A percentile compares a stretch with the other conserved stretches of the same genome.
Conservation (phyloP, 2,797 vertebrate species). For the Nannoperca australis region DNA sequence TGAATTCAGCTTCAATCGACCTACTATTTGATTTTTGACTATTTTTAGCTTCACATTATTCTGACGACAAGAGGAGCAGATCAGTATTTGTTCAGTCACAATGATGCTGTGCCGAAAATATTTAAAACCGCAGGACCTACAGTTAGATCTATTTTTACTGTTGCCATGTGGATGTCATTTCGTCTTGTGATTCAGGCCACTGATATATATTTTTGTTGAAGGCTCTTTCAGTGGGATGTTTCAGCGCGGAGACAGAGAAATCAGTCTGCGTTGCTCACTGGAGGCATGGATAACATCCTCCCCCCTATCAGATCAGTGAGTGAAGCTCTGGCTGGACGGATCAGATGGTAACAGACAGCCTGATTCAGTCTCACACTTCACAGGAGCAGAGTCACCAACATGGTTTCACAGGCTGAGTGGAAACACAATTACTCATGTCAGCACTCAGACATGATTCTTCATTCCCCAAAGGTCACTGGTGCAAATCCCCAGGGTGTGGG, state of each 20-base stretch:
- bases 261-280: not conserved
- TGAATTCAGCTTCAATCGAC: constrained; percentile 53
- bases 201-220: constrained; percentile 33
- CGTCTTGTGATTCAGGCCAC: constrained; percentile 45
- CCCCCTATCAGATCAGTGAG: constrained; percentile 10
- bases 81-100: constrained; percentile 55
- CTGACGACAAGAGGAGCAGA: constrained; percentile 44
- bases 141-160: constrained; percentile 78
- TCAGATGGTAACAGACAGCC: constrained; percentile 19
- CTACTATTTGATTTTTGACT: constrained; percentile 59
- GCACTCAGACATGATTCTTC: constrained; percentile 11
- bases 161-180: constrained; percentile 59
- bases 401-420: constrained; percentile 13
- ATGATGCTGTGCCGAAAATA: constrained; percentile 57
- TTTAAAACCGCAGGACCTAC: constrained; percentile 40
- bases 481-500: constrained; percentile 3
- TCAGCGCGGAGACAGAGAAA: not conserved
- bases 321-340: constrained; percentile 6
- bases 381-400: constrained; percentile 5
- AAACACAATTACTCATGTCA: constrained; percentile 22
- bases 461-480: constrained; percentile 26
- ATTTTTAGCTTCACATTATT: constrained; percentile 69
- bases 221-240: constrained; percentile 19
- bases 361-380: constrained; percentile 23
- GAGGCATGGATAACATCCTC: constrained; percentile 13